phyloP scores from a whole-genome alignment of 1,140 invertebrate genomes.

The Lineus longissimus region DNA sequence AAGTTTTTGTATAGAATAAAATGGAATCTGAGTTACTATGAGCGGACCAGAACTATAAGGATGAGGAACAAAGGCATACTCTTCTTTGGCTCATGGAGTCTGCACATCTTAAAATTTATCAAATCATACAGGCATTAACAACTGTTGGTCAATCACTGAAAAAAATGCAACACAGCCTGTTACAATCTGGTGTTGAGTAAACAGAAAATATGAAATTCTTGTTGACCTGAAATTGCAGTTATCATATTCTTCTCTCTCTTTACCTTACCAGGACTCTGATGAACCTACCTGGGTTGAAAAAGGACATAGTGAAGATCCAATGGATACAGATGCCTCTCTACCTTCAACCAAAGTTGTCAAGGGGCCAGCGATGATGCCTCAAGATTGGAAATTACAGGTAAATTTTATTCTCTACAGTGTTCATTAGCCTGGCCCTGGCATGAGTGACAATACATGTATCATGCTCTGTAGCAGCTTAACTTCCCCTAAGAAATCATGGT shows the following conservation, averaged over 20 bases:
- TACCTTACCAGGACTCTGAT: not conserved
- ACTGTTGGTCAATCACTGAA: not conserved
- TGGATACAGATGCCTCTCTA: no score
- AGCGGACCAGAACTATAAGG: slow-evolving; percentile 30
- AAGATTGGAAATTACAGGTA: not conserved
- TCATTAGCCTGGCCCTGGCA: not conserved
- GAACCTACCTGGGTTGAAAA: not conserved
- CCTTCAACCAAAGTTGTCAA: not conserved
- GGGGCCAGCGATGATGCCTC: not conserved
- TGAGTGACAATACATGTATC: no score
- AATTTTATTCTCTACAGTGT: not conserved
- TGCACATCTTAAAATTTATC: not conserved
- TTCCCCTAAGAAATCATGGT: no score
- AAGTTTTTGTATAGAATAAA: no score
- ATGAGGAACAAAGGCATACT: not conserved
- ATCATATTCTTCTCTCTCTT: no score
- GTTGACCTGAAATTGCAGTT: no score
- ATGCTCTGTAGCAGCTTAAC: no score
- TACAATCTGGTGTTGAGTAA: no score
- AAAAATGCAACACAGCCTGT: not conserved
- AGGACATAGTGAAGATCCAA: not conserved
- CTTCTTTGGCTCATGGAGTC: not conserved
- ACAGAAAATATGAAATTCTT: no score
- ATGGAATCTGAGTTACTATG: slow-evolving; percentile 1
- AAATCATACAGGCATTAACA: not conserved